Base-by-base conservation (phyloP, 2,113 vertebrate species). In the Dicaeum eximium region DNA sequence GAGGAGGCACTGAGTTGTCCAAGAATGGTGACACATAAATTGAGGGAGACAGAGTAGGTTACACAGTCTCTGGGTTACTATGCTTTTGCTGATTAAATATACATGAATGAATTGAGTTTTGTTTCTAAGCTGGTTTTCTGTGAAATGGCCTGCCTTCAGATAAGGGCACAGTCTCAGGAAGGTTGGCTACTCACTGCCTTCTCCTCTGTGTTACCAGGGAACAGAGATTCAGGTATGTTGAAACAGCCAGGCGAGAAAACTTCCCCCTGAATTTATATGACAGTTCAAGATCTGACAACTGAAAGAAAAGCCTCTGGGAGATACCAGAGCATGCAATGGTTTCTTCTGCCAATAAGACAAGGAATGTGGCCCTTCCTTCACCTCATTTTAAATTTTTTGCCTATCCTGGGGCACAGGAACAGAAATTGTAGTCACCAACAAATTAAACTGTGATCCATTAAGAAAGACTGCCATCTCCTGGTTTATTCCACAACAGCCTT, bases 391-490 rank as follows among this genome's bases (percentile, higher is more conserved):
- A 38, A 5, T 42, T 65, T 64, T 62, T 62, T 80, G 12, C 35
- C 30, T 72, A 6, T 72, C 81, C 25, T 64, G 42, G 14, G 24
- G 22, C n/a, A 67, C 56, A 71, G 23, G 47, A 53, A 61, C 16
- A 66, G 54, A 73, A 92, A 53, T 6, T 28, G 33, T 44, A 48
- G 57, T 28, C 10, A 17, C 4, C 5, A 61, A 35, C 13, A 18
- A 30, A 48, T 14, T 85, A 64, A 37, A 56, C 22, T 9, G 7
- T 45, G 54, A 83, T 97, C 50, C 57, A 24, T 97, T 98, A 92
- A 94, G 93, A 97, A 97, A 98, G 89, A 97, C 70, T 96, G 97
- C 98, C 98, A 98, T 88, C 98, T 98, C 83, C 94, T 91, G 98
- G 64, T 31, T 78, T 65, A 44, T 50, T 50, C 33, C 28, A 77